Base-by-base conservation (phyloP, 2,797 vertebrate genomes). In the Diglossa cyanea region DNA sequence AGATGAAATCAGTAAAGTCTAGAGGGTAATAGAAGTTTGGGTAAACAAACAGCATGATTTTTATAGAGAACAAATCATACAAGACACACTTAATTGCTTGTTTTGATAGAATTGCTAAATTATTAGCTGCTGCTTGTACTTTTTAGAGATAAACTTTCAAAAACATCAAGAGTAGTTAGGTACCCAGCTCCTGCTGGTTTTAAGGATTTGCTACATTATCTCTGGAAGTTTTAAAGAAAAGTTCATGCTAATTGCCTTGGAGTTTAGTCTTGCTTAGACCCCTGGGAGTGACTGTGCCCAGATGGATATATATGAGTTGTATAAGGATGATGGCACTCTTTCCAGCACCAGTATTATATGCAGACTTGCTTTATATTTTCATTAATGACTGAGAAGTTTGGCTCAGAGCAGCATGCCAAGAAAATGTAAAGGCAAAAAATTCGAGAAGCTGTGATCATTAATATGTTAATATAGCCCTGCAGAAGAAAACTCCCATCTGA, bases 91-190 rank as follows among this genome's bases (percentile, higher is more conserved):
- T 97, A 97, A 97, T 97, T 96, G 92, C 82, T 95, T 96, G 94
- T 95, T 97, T 96, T 94, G 97, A 86, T 94, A 94, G 74, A 94
- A 93, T 94, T 95, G 90, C 92, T 95, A 85, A 97, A 97, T 96
- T 96, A 91, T 94, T 95, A 87, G 54, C 51, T 94, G 60, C 62
- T 89, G 84, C 75, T 92, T 55, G 12, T 80, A 75, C 65, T 72
- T 93, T 87, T 93, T 77, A 53, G 54, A 82, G 50, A 61, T 48
- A 93, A 47, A 48, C 61, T 95, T 94, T 72, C 75, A 77, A 66
- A 95, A 90, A 11, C 75, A 45, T 57, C 45, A 62, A 61, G 24
- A 93, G 31, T 73, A 58, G 68, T 86, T 83, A 86, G 67, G 53
- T 60, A 3, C 24, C 50, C 31, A 80, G 4, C 31, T 83, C 84